Conservation (phyloP, 2,888 invertebrate genomes). For the Macrosiphum euphorbiae region DNA sequence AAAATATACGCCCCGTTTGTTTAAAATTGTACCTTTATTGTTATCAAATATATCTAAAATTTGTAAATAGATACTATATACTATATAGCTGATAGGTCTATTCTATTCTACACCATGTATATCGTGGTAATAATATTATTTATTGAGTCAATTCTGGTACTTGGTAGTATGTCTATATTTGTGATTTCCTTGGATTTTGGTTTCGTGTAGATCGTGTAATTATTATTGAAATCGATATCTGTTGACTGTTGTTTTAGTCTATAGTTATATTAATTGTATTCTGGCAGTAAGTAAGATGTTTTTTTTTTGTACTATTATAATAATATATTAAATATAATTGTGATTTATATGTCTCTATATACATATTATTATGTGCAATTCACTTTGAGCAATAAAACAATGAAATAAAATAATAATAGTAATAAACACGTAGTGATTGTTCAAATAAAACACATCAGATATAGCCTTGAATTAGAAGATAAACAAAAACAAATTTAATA, state of each 20-base stretch:
- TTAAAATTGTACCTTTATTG: too few species aligned
- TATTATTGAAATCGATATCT: neutral
- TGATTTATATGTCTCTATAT: neutral
- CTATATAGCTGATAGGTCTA: neutral
- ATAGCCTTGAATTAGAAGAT: slow-evolving; percentile 21
- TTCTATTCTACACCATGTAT: neutral
- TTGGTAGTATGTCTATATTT: neutral
- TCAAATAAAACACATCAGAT: slow-evolving; percentile 20
- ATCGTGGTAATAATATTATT: neutral
- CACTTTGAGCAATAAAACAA: neutral
- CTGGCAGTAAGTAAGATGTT: neutral
- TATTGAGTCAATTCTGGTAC: neutral
- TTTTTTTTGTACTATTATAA: neutral
- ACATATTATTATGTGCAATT: neutral
- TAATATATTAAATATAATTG: neutral
- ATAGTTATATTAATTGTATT: neutral
- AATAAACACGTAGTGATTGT: slow-evolving; percentile 23
- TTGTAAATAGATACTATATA: too few species aligned
- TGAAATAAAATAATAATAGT: slow-evolving; percentile 22
- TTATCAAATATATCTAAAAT: too few species aligned
- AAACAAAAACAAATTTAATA: neutral
- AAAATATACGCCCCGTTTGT: neutral
- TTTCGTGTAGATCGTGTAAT: neutral
- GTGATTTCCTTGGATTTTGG: neutral
- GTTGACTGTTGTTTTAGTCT: neutral